Base-by-base conservation (phyloP, 2,888 invertebrate genomes). In the Agrenia bidenticulata region DNA sequence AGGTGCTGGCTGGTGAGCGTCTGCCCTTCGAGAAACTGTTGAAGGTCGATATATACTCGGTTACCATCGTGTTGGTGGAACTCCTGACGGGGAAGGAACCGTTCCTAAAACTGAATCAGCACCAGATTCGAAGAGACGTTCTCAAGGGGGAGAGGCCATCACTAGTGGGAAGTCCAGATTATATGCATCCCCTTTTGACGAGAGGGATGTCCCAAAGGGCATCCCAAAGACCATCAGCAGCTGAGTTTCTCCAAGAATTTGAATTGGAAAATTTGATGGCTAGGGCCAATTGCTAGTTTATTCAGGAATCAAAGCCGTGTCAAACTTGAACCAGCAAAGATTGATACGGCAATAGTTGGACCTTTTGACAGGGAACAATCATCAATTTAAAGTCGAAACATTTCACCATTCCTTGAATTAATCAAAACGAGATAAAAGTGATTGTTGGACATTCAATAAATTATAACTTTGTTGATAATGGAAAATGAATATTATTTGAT, bases 11-110 rank as follows among this genome's bases (percentile, higher is more conserved):
- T 13, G 62, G 62, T 19, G 17, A 45, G 17, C 2, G 55, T 11
- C 37, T 61, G 4, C 53, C 37, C 4, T 19, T 61, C 11, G 17
- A n/a, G n/a, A 11, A 53, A 11, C 26, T 53, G 2, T 53, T 17
- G 41, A 21, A 39, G n/a, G 61, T 32, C 7, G 61, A 61, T 53
- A 23, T 61, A 1, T 61, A 61, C 37, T 45, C 61, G 7, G 21
- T 37, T 15, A 39, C 54, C 1, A 9, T 61, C 9, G 39, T 51
- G 11, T n/a, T 61, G 2, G 27, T 19, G 15, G 61, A 61, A 24
- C 37, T 54, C 9, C 37, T 61, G 13, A 9, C 51, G 2, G 53
- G 39, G 13, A 27, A 32, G 27, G 39, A 32, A 21, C 61, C 61
- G 7, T 61, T 32, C 26, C 23, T 37, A n/a, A 39, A 39, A 2